Base-by-base conservation (phyloP, 2,113 vertebrate species). In the Scopus umbretta region DNA sequence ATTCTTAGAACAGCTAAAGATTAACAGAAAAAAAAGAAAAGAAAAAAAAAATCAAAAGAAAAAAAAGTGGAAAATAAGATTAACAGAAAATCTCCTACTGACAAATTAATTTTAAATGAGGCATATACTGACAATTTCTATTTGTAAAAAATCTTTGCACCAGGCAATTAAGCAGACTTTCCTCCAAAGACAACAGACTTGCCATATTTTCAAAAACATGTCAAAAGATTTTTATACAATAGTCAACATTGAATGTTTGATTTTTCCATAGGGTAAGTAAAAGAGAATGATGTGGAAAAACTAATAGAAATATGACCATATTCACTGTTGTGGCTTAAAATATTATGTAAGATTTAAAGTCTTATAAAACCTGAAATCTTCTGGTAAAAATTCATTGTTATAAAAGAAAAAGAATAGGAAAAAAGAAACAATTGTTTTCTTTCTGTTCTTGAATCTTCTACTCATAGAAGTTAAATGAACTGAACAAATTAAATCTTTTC, bases 291-390 rank as follows among this genome's bases (percentile, higher is more conserved):
- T 75, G 25, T 87, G n/a, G 84, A 95, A 83, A 75, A 94, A 87
- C 78, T 18, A 91, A 63, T 40, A 94, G 92, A 86, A 95, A 90
- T 38, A 78, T 45, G 36, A 74, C 72, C n/a, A 86, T 84, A 92
- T 91, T 91, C 80, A 92, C 88, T 84, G 12, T 49, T 86, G 94
- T 86, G 56, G 52, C 13, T 89, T 96, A 92, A 94, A 97, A 95
- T 65, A 32, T 65, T 85, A 53, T 56, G 53, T 32, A 80, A 75
- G 49, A 53, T 85, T 92, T 94, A 56, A 96, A 89, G 76, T 82
- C 56, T 72, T 92, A 65, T 92, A 92, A 93, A 96, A 80, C 36
- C 30, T 80, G 65, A 87, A 91, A n/a, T 58, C 36, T 85, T 89
- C 62, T 68, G 36, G 70, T 80, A 92, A 94, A 96, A 94, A 68